Conservation (phyloP, 2,113 vertebrate genomes). For the Sapayoa aenigma region DNA sequence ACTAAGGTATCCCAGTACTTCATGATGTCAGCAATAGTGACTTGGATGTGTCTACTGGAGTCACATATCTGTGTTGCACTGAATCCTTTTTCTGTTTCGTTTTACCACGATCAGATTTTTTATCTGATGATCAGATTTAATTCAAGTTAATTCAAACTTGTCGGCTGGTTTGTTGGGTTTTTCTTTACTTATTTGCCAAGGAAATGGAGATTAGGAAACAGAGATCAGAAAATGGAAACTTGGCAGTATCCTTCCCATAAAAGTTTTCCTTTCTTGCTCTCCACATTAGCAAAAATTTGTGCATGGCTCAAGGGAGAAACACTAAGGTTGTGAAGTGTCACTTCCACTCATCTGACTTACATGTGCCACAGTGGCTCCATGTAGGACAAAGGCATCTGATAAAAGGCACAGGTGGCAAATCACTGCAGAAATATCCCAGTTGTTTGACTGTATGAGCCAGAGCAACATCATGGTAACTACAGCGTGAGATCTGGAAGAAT, state of each 20-base stretch:
- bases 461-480: neutral
- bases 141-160: neutral
- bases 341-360: neutral
- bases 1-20: neutral
- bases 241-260: neutral
- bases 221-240: neutral
- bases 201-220: neutral
- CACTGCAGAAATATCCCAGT: neutral
- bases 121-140: neutral
- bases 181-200: neutral
- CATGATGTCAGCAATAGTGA: neutral
- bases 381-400: neutral
- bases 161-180: neutral
- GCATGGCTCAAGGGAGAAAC: neutral
- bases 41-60: neutral
- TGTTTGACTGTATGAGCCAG: neutral
- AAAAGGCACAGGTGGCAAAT: neutral
- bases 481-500: neutral
- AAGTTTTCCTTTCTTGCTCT: neutral
- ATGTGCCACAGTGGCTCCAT: neutral
- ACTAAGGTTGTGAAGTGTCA: neutral
- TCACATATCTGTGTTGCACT: rapidly evolving
- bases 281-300: neutral
- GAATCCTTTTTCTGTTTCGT: neutral
- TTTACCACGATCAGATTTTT: neutral